Base-by-base conservation (phyloP, 2,888 invertebrate species). In the Mesorhabditis sp. region DNA sequence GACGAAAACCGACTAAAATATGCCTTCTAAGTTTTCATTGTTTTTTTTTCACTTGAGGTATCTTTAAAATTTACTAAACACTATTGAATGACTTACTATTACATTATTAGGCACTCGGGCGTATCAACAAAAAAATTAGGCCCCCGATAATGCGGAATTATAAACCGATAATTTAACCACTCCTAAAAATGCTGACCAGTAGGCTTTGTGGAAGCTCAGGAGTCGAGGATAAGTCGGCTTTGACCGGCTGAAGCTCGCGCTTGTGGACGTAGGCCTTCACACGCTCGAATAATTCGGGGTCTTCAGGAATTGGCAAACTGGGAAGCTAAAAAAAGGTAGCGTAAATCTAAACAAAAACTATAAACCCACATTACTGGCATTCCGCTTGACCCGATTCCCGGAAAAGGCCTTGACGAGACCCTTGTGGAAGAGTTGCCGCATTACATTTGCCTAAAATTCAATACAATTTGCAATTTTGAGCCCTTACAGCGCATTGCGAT, bases 401-500 rank as follows among this genome's bases (percentile, higher is more conserved):
- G 68, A 69, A 61, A 68, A 75, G 0, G 68, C 72, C 50, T 74
- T 72, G 70, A 78, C 72, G 4, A 78, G 70, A n/a, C 70, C 73
- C 64, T 76, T 58, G 71, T 78, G 78, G 66, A 73, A 78, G 68
- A 78, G 67, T 62, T 78, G 78, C n/a, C 78, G 74, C n/a, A 98
- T 93, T 15, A 98, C 88, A 0, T 96, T 96, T 13, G n/a, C 58
- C 58, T 50, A n/a, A 50, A 50, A n/a, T 13, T 28, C 1, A 28
- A 28, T 28, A 28, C 28, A 28, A 28, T 28, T 28, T 28, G 28
- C 28, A 28, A 28, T 28, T 28, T 28, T 28, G 28, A 28, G 28
- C 28, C 28, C 28, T 28, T 61, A 98, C 88, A 0, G 97, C 96
- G 86, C 96, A 97, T 41, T 94, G 93, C 87, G 95, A 95, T 83